Evolutionary conservation across 2,797 vertebrate species (phyloP).

Genomic region (Odontamblyopus lacepedii): DNA sequence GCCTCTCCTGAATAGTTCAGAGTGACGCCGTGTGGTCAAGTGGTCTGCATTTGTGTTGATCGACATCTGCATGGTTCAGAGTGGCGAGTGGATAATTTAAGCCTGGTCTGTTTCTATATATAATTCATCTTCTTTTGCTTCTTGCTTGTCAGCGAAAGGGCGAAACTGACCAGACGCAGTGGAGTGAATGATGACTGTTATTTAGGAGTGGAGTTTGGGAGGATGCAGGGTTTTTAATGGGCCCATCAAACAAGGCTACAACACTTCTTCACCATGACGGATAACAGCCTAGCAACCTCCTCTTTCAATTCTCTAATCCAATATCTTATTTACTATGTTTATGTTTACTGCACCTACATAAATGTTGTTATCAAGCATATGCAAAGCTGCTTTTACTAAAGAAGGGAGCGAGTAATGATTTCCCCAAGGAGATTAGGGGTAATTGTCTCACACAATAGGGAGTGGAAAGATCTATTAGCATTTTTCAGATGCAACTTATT

Average conservation of each 20-base stretch:
- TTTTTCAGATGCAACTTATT: constrained; percentile 36
- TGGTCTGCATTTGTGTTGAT: constrained; percentile 10
- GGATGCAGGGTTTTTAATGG: constrained; percentile 46
- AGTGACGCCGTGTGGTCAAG: constrained; percentile 8
- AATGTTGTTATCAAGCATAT: constrained; percentile 21
- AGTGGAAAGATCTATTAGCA: constrained; percentile 45
- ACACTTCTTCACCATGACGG: constrained; percentile 23
- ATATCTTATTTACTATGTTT: constrained; percentile 14
- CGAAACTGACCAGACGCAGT: constrained; percentile 10
- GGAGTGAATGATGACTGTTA: constrained; percentile 47
- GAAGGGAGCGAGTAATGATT: constrained; percentile 37
- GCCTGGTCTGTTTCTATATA: constrained; percentile 36
- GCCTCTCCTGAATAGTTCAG: too few species aligned
- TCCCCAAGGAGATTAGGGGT: constrained; percentile 53
- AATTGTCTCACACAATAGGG: constrained; percentile 42
- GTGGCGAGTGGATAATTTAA: constrained; percentile 32
- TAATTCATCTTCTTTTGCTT: constrained; percentile 43
- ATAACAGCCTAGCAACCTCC: background rate
- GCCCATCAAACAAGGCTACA: constrained; percentile 38
- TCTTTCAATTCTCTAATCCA: constrained; percentile 29
- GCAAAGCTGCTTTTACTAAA: constrained; percentile 12
- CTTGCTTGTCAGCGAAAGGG: constrained; percentile 32
- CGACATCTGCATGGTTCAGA: constrained; percentile 19
- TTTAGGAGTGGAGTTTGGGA: constrained; percentile 44
- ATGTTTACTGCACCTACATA: constrained; percentile 24